Percentiles rank a stretch among this genome's conserved stretches.
These are phyloP conservation scores for Montipora efflorescens DNA, from an alignment of 64 coral and sea anemone species.

Conservation along the genomic window DNA sequence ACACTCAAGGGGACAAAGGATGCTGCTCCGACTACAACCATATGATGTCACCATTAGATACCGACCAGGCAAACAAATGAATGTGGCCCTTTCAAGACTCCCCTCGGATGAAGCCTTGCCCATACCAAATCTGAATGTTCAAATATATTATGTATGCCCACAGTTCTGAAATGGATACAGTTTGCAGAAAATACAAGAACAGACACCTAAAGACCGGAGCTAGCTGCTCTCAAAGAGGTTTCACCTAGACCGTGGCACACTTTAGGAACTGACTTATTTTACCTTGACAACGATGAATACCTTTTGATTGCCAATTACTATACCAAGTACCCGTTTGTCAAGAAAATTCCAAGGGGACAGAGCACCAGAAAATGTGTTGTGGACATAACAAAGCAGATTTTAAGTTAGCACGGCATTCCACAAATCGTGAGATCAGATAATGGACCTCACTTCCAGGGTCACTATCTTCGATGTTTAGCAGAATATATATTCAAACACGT, in stretches of 20 bases:
- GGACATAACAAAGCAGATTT: conserved; percentile 38
- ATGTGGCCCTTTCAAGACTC: conserved; percentile 36
- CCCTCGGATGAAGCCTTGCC: conserved; percentile 29
- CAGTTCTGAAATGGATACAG: conserved; percentile 47
- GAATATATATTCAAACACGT: not conserved
- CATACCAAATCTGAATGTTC: conserved; percentile 48
- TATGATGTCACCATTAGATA: too few species aligned
- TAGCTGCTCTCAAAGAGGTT: conserved; percentile 35
- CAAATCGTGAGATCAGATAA: conserved; percentile 50
- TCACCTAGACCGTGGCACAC: conserved; percentile 56
- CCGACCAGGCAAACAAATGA: too few species aligned
- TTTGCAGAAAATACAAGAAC: conserved; percentile 32
- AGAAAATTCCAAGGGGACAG: not conserved
- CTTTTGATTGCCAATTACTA: conserved; percentile 19
- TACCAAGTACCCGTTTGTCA: conserved; percentile 48
- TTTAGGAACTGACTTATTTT: conserved; percentile 41
- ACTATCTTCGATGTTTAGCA: not conserved
- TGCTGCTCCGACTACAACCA: conserved; percentile 39
- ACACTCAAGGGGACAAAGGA: conserved; percentile 25
- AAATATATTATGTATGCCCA: conserved; percentile 60
- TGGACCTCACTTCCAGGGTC: conserved; percentile 15
- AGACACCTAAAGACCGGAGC: not conserved
- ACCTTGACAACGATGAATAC: not conserved
- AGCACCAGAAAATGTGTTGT: conserved; percentile 19
- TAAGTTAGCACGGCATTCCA: conserved; percentile 40